These are phyloP conservation scores for Triplophysa yarkandensis DNA, from an alignment of 2,797 vertebrate genomes.

Conservation along the genomic window DNA sequence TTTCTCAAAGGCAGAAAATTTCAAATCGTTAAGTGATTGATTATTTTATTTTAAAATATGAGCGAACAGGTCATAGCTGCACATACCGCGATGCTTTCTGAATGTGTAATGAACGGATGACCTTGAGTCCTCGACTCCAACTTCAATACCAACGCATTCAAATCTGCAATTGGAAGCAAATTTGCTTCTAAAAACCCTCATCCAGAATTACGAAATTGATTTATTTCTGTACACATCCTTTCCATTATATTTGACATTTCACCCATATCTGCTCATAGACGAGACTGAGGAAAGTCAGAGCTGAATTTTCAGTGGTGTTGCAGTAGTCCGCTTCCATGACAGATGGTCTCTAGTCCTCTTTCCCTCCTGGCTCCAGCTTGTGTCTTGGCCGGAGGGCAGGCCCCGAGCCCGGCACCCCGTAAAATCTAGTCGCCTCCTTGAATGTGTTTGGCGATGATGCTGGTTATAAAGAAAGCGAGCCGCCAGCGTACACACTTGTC, in stretches of 20 bases:
- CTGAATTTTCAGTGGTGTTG: slow-evolving; percentile 70
- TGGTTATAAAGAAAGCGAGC: slow-evolving; percentile 53
- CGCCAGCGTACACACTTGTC: slow-evolving; percentile 56
- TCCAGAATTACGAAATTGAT: not conserved
- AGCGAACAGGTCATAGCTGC: slow-evolving; percentile 58
- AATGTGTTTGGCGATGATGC: slow-evolving; percentile 59
- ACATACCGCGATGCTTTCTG: slow-evolving; percentile 47
- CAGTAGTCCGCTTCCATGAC: slow-evolving; percentile 66
- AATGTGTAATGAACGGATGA: slow-evolving; percentile 60
- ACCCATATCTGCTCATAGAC: slow-evolving; percentile 14
- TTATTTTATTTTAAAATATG: slow-evolving; percentile 45
- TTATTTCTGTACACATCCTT: not conserved
- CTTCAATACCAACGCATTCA: slow-evolving; percentile 43
- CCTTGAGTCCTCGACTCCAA: slow-evolving; percentile 60
- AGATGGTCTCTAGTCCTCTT: slow-evolving; percentile 69
- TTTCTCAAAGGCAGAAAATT: slow-evolving; percentile 35
- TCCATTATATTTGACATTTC: slow-evolving; percentile 22
- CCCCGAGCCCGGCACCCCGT: slow-evolving; percentile 67
- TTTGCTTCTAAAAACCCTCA: not conserved
- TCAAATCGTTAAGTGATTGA: slow-evolving; percentile 40
- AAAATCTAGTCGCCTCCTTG: slow-evolving; percentile 61
- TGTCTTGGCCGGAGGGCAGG: slow-evolving; percentile 68
- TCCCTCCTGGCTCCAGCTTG: slow-evolving; percentile 67
- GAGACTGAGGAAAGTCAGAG: slow-evolving; percentile 56
- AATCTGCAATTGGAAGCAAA: slow-evolving; percentile 1